Percentiles rank a stretch among this genome's conserved stretches.
Evolutionary conservation across 2,888 invertebrate species (phyloP).

Genomic region (Polyommatus iphigenia): DNA sequence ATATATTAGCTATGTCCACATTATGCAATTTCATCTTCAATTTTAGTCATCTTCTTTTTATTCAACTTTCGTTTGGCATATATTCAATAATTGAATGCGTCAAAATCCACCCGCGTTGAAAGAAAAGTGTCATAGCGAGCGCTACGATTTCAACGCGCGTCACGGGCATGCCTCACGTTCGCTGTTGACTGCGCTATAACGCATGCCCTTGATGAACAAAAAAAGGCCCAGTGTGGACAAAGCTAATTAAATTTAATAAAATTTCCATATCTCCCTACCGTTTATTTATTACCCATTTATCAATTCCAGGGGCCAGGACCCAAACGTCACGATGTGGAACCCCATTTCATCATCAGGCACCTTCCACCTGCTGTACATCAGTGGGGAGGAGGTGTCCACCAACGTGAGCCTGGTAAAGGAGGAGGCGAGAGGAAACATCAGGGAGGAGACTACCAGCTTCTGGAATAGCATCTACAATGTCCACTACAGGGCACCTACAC

Average conservation of each 20-base stretch:
- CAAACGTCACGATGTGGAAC: constrained; percentile 34
- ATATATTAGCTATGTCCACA: no score
- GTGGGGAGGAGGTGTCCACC: constrained; percentile 42
- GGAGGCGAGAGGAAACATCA: constrained; percentile 43
- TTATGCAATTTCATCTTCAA: no score
- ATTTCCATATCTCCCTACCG: not conserved
- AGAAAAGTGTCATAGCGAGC: no score
- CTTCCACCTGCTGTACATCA: constrained; percentile 36
- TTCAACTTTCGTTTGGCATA: no score
- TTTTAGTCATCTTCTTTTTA: no score
- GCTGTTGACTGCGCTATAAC: no score
- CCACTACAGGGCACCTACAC: constrained; percentile 43
- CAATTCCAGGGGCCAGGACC: constrained; percentile 11
- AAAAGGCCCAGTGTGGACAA: no score
- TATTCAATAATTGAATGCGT: no score
- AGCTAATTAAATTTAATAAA: not conserved
- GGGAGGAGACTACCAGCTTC: constrained; percentile 46
- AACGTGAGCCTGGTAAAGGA: constrained; percentile 41
- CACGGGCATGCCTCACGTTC: no score
- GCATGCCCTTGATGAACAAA: no score
- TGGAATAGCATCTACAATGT: constrained; percentile 45
- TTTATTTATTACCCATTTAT: not conserved
- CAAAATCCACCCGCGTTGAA: no score
- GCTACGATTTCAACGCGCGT: no score
- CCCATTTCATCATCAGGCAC: constrained; percentile 31